phyloP scores from a whole-genome alignment of 2,888 invertebrate genomes.

The Spilosoma lubricipeda region DNA sequence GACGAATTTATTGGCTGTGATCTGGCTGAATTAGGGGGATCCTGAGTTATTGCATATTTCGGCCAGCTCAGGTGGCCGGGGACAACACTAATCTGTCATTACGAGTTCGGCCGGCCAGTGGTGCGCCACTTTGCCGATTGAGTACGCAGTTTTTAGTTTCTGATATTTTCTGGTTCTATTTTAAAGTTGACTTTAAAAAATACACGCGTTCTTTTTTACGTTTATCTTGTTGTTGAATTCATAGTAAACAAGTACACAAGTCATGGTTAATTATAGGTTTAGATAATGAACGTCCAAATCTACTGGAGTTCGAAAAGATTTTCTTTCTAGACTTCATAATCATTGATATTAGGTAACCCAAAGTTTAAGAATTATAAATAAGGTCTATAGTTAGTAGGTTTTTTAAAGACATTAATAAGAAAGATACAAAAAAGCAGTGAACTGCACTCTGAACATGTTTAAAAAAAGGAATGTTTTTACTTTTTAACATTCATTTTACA shows the following conservation, averaged over 20 bases:
- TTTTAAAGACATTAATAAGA: too few species aligned
- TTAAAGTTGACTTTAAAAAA: neutral
- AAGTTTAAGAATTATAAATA: neutral
- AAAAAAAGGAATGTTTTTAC: too few species aligned
- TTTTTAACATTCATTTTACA: too few species aligned
- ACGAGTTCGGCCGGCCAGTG: conserved; percentile 48
- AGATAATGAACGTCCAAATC: neutral
- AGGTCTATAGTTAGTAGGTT: neutral
- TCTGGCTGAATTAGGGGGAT: conserved; percentile 72
- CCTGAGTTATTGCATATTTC: conserved; percentile 78
- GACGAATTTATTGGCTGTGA: conserved; percentile 82
- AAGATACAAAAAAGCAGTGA: too few species aligned
- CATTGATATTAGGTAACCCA: neutral
- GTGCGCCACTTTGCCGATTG: conserved; percentile 73
- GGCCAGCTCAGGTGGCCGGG: conserved; percentile 74
- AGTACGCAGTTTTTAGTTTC: conserved; percentile 36
- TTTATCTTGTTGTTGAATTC: neutral
- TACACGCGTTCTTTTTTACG: neutral
- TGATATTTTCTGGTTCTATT: neutral
- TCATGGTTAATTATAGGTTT: neutral
- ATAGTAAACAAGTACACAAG: neutral
- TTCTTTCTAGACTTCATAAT: neutral
- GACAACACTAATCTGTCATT: conserved; percentile 79
- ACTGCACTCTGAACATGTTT: too few species aligned
- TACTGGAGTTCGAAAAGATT: neutral